Conservation (phyloP, 2,797 vertebrate species). For the Liparis tanakae region DNA sequence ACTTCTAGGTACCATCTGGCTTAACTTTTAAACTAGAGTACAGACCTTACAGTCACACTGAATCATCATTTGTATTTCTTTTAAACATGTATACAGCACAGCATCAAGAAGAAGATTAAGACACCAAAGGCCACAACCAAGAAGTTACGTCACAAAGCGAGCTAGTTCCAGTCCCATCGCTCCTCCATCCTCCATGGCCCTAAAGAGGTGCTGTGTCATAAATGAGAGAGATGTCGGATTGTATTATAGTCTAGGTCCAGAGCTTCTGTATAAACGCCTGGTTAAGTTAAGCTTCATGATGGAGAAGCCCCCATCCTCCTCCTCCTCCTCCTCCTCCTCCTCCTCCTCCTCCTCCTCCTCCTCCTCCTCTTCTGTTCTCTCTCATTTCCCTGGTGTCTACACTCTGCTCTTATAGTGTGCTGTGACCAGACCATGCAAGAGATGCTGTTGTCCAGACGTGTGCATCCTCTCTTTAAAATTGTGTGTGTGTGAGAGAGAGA, state of each 20-base stretch:
- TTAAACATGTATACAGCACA: background rate
- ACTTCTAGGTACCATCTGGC: too few species aligned
- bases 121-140: constrained; percentile 9
- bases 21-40: background rate
- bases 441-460: constrained; percentile 23
- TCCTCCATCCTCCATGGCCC: constrained; percentile 37
- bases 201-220: constrained; percentile 62
- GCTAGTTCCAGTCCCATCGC: constrained; percentile 51
- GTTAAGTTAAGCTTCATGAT: constrained; percentile 61
- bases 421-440: constrained; percentile 35
- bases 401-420: constrained; percentile 27
- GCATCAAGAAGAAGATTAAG: background rate
- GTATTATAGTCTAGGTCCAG: constrained; percentile 58
- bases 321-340: constrained; percentile 13
- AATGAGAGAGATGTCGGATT: constrained; percentile 67
- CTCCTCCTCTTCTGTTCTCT: constrained; percentile 28
- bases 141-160: constrained; percentile 19
- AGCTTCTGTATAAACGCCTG: constrained; percentile 64
- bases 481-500: too few species aligned
- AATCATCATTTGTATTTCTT: background rate
- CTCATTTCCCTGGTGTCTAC: constrained; percentile 23
- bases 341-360: constrained; percentile 10
- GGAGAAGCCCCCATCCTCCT: constrained; percentile 30
- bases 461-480: background rate
- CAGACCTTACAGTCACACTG: background rate